Evolutionary conservation across 35 echinoderm and acorn worm species (phyloP), one percentile per base, ranked within the genome.

Genomic region (Strongylocentrotus purpuratus): DNA sequence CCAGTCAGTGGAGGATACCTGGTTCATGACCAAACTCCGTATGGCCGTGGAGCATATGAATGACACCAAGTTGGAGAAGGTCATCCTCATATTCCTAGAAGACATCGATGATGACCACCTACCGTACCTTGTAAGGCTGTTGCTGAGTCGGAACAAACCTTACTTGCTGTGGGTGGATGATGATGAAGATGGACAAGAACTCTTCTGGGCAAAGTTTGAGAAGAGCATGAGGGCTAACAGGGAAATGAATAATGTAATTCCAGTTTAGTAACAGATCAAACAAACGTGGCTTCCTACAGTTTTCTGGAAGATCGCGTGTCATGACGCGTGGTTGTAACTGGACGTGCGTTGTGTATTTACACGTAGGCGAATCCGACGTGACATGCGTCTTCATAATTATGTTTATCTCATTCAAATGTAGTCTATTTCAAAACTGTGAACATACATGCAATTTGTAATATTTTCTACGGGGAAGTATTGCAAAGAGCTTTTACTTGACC

Each of bases 11-110:
- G 45, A 47, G 33, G 33, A 92, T 28, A 14, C 45, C 2, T 93
- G 91, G 91, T 93, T 93, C 48, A 93, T 93, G 46, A 93, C 91
- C 28, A 93, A 93, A 32, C 46, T 93, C 9, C 91, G 91, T 31
- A 93, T 93, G 91, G 46, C 91, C 0, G 91, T 93, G 31, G 91
- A 93, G 31, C 91, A 93, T 46, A 93, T 93, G 45, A 93, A 93
- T 58, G 91, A 93, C 20, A 58, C 48, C 15, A 47, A 93, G 17
- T 22, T 93, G 91, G 91, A 93, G 46, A 93, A 93, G 28, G 48
- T 93, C 13, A 58, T 93, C 22, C 48, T 93, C 17, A 58, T 93
- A 31, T 93, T 93, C 48, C 7, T 48, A 14, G 78, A 94, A 22
- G 94, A 85, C 32, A 85, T 86, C 8, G 33, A 65, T 4, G 45